Evolutionary conservation across 2,797 vertebrate genomes (phyloP), one percentile per base, ranked within the genome.

Genomic region (Lagorchestes hirsutus): DNA sequence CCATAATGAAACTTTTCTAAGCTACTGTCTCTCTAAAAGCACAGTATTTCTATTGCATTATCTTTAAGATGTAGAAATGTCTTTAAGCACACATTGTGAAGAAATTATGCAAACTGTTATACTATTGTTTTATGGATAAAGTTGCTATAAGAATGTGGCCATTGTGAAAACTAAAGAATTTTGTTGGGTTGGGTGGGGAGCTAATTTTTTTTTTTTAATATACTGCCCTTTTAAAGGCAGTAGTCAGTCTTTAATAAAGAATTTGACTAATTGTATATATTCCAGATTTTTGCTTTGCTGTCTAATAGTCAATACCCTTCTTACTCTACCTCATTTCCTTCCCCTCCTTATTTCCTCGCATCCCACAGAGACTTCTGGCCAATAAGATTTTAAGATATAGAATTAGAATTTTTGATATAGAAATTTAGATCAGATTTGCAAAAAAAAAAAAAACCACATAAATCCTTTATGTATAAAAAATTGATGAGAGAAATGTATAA

Each of bases 381-480:
- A 91, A 91, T 52, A 91, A 54, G 34, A 8, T 52, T 91, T 52
- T 5, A 16, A 55, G 54, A 54, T 91, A 29, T 93, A 93, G 50
- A 93, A 96, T 94, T 95, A 96, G 95, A 97, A 94, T 58, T 55
- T 57, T 0, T 96, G 93, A 90, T 95, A 92, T 12, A 40, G 46
- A 98, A 98, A 95, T 82, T 92, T 96, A 93, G 52, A 59, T 96
- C 93, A 55, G 54, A 93, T 62, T 29, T 27, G 46, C 94, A 46
- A 46, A 46, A 46, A 93, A 97, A 97, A 98, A 98, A 98, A 97
- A 97, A 98, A 98, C 98, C 98, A 98, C 98, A 98, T 97, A 94
- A 62, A n/a, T 92, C 97, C 55, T 55, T 97, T 97, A 98, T 97
- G 96, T 93, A 92, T 94, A 91, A 90, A 91, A 46, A 94, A 96